A percentile compares a stretch with the other conserved stretches of the same genome.
phyloP scores from a whole-genome alignment of 2,797 vertebrate genomes.

The Enteromius anoplus region DNA sequence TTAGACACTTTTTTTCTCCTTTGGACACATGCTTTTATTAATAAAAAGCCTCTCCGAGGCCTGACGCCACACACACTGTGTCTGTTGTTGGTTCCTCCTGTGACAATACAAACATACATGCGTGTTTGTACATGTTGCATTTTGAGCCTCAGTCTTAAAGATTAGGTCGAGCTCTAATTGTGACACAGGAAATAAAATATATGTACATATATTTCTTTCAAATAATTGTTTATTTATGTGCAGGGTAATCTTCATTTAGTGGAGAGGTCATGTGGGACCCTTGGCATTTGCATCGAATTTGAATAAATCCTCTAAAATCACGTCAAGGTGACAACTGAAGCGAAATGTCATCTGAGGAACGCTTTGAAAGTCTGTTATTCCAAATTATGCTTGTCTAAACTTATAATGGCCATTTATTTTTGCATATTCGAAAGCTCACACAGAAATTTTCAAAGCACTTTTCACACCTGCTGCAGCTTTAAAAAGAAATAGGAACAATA shows the following conservation, averaged over 20 bases:
- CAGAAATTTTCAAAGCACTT: background rate
- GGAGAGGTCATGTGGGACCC: conserved; percentile 30
- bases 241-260: conserved; percentile 38
- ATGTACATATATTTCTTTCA: background rate
- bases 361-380: conserved; percentile 31
- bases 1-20: too few species aligned
- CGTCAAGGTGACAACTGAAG: conserved; percentile 44
- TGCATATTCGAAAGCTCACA: conserved; percentile 10
- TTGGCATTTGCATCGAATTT: conserved; percentile 55
- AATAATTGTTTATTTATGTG: conserved; percentile 28
- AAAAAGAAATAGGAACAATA: conserved; percentile 9
- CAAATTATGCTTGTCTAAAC: conserved; percentile 27
- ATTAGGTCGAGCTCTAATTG: background rate
- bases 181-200: conserved; percentile 19
- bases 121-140: background rate
- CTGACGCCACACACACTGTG: too few species aligned
- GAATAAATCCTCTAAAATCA: conserved; percentile 48
- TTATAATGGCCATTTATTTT: conserved; percentile 29
- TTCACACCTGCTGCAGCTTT: background rate
- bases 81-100: too few species aligned
- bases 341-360: conserved; percentile 28
- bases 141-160: conserved; percentile 13
- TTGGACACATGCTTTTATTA: too few species aligned
- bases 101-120: background rate
- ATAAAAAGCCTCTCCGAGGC: too few species aligned